phyloP scores from a whole-genome alignment of 2,888 invertebrate genomes.

The Baccha elongata region DNA sequence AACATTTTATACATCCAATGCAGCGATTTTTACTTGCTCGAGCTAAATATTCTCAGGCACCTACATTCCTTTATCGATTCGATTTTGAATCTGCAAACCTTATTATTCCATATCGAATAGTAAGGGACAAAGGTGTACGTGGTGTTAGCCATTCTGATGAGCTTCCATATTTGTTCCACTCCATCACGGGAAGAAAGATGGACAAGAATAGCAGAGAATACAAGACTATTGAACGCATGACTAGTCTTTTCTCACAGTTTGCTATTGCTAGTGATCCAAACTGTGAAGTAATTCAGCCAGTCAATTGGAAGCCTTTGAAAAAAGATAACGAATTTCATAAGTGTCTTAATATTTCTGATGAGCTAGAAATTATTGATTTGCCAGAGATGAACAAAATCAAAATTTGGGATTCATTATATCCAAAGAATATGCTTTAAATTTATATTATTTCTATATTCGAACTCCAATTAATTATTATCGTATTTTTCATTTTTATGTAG shows the following conservation, averaged over 20 bases:
- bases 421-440: slow-evolving; percentile 57
- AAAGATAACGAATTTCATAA: slow-evolving; percentile 69
- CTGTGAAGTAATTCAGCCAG: slow-evolving; percentile 72
- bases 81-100: slow-evolving; percentile 79
- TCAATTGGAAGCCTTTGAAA: slow-evolving; percentile 75
- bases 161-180: slow-evolving; percentile 79
- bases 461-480: too few relatives aligned
- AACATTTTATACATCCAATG: slow-evolving; percentile 80
- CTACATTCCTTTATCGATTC: slow-evolving; percentile 81
- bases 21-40: slow-evolving; percentile 78
- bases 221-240: slow-evolving; percentile 77
- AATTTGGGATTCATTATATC: slow-evolving; percentile 79
- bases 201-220: slow-evolving; percentile 77
- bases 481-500: too few relatives aligned
- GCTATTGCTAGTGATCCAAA: slow-evolving; percentile 80
- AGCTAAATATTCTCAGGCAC: slow-evolving; percentile 75
- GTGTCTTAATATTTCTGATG: slow-evolving; percentile 78
- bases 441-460: too few relatives aligned
- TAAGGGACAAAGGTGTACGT: slow-evolving; percentile 77
- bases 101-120: slow-evolving; percentile 78
- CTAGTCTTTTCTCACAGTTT: slow-evolving; percentile 80
- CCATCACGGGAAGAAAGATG: slow-evolving; percentile 77
- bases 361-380: slow-evolving; percentile 76
- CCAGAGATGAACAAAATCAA: slow-evolving; percentile 76
- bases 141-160: slow-evolving; percentile 82